These are phyloP conservation scores for Danaus plexippus DNA, from an alignment of 1,140 invertebrate species.

Conservation along the genomic window DNA sequence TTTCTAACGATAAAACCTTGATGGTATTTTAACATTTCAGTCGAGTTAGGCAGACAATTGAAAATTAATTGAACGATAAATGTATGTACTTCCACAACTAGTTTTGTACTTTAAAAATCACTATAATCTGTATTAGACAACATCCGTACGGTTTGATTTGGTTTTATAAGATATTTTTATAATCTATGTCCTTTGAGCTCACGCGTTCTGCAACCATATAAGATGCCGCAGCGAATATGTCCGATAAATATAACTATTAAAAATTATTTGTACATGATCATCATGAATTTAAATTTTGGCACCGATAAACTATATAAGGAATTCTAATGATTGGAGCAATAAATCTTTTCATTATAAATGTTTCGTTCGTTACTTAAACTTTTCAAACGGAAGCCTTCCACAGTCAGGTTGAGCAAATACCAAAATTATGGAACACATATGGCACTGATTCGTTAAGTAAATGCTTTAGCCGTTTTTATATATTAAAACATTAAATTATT, in stretches of 20 bases:
- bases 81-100: slow-evolving; percentile 36
- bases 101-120: slow-evolving; percentile 52
- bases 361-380: too few relatives aligned
- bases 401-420: slow-evolving; percentile 10
- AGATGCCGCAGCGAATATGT: slow-evolving; percentile 2
- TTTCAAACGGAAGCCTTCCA: too few relatives aligned
- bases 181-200: slow-evolving; percentile 2
- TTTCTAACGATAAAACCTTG: too few relatives aligned
- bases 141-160: not conserved
- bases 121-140: slow-evolving; percentile 23
- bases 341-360: not conserved
- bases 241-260: slow-evolving; percentile 6
- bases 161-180: too few relatives aligned
- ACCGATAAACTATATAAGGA: slow-evolving; percentile 9
- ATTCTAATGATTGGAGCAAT: not conserved
- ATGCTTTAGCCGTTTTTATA: too few relatives aligned
- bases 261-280: slow-evolving; percentile 19
- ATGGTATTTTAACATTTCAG: too few relatives aligned
- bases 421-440: slow-evolving; percentile 14
- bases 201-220: slow-evolving; percentile 27
- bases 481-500: too few relatives aligned
- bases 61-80: too few relatives aligned
- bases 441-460: slow-evolving; percentile 17
- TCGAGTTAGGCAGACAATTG: too few relatives aligned
- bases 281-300: slow-evolving; percentile 11